Conservation (phyloP, 2,797 vertebrate genomes). For the Eidolon dupreanum region DNA sequence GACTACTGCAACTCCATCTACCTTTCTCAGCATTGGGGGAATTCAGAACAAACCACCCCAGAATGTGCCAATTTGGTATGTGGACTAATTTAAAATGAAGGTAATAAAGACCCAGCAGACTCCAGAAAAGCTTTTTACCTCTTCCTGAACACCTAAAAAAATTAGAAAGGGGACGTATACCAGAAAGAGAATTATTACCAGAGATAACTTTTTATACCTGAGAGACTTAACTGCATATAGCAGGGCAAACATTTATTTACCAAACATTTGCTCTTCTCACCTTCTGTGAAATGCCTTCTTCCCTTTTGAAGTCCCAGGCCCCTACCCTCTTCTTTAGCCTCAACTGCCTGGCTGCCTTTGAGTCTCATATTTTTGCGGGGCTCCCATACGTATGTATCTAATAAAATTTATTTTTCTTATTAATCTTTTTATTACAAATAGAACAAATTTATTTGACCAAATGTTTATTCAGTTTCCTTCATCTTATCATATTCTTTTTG, state of each 20-base stretch:
- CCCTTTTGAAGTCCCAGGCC: not conserved
- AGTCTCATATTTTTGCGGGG: not conserved
- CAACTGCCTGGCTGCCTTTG: not conserved
- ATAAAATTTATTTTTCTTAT: not conserved
- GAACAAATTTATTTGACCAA: conserved; percentile 6
- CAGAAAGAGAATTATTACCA: not conserved
- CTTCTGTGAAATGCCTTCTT: not conserved
- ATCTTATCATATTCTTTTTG: not conserved
- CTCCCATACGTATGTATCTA: not conserved
- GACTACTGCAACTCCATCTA: not conserved
- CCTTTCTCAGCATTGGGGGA: not conserved
- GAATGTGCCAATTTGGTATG: not conserved
- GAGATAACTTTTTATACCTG: not conserved
- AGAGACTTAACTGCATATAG: not conserved
- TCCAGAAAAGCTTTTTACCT: not conserved
- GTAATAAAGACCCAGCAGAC: not conserved
- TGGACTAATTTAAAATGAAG: not conserved
- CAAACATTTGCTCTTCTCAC: not conserved
- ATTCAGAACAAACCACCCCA: not conserved
- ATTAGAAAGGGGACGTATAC: not conserved
- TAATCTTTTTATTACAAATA: not conserved
- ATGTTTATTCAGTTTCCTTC: conserved; percentile 13
- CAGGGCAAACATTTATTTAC: not conserved
- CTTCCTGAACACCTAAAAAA: not conserved
- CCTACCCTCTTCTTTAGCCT: not conserved